These are phyloP conservation scores for Polymixis lichenea DNA, from an alignment of 2,888 invertebrate species.

Conservation along the genomic window DNA sequence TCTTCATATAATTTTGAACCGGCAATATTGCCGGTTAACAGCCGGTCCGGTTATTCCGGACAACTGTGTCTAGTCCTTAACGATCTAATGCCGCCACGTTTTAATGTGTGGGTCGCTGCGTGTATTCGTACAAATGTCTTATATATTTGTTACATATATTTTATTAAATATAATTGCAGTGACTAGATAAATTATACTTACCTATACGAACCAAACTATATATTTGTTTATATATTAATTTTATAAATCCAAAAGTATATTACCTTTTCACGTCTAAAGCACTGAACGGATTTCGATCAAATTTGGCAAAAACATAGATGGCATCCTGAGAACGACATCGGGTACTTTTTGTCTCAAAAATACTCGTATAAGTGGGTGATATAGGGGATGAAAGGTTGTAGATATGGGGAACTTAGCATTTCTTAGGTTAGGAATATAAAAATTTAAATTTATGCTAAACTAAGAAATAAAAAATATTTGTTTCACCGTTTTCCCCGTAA, in stretches of 20 bases:
- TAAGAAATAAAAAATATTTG: neutral
- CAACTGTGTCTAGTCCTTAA: conserved; percentile 27
- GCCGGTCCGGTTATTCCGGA: conserved; percentile 3
- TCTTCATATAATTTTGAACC: conserved; percentile 18
- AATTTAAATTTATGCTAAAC: neutral
- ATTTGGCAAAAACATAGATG: neutral
- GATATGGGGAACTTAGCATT: neutral
- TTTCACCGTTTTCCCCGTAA: neutral
- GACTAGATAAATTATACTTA: no score
- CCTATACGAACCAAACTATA: no score
- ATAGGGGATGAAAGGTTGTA: neutral
- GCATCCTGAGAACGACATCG: neutral
- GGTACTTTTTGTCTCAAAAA: neutral
- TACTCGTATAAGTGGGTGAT: neutral
- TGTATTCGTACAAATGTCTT: neutral
- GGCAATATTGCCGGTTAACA: neutral
- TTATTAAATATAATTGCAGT: no score
- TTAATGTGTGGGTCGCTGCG: neutral
- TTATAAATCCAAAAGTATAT: no score
- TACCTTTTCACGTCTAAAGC: neutral
- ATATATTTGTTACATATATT: no score
- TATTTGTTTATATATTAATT: no score
- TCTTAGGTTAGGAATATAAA: neutral
- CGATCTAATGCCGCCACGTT: neutral
- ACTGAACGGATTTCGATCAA: neutral